A percentile compares a stretch with the other conserved stretches of the same genome.
These are phyloP conservation scores for Apus apus DNA, from an alignment of 2,113 vertebrate species.

Conservation along the genomic window DNA sequence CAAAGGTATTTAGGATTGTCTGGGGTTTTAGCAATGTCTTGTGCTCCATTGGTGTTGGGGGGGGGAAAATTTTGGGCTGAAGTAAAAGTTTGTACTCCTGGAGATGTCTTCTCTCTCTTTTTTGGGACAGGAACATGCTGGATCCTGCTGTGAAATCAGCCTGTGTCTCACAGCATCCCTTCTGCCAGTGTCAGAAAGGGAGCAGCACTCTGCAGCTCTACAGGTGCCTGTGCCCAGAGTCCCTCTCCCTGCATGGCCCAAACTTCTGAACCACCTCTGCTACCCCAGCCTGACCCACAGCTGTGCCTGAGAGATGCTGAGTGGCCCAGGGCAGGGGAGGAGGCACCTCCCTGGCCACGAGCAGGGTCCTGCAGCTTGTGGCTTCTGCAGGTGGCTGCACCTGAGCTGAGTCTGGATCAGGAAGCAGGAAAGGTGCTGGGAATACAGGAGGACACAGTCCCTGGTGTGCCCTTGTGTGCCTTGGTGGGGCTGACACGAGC, in stretches of 20 bases:
- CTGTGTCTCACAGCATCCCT: not conserved
- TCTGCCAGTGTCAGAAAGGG: not conserved
- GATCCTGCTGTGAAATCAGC: not conserved
- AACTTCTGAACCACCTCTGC: not conserved
- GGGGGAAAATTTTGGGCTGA: not conserved
- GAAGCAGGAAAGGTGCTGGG: not conserved
- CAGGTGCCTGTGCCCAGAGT: not conserved
- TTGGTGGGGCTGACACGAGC: not conserved
- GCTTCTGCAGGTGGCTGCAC: not conserved
- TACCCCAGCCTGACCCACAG: not conserved
- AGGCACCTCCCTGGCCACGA: rapidly evolving
- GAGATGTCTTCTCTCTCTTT: not conserved
- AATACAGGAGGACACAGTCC: not conserved
- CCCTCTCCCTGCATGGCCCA: not conserved
- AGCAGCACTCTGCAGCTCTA: not conserved
- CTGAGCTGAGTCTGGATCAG: not conserved
- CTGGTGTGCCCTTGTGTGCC: not conserved
- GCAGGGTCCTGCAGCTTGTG: not conserved
- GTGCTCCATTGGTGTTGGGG: rapidly evolving
- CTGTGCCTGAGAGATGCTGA: not conserved
- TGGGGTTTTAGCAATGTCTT: not conserved
- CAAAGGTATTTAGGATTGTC: not conserved
- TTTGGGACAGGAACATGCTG: not conserved
- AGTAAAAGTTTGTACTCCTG: not conserved
- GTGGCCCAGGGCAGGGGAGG: not conserved